Evolutionary conservation across 64 coral and sea anemone species (phyloP).

Genomic region (Dendronephthya gigantea): DNA sequence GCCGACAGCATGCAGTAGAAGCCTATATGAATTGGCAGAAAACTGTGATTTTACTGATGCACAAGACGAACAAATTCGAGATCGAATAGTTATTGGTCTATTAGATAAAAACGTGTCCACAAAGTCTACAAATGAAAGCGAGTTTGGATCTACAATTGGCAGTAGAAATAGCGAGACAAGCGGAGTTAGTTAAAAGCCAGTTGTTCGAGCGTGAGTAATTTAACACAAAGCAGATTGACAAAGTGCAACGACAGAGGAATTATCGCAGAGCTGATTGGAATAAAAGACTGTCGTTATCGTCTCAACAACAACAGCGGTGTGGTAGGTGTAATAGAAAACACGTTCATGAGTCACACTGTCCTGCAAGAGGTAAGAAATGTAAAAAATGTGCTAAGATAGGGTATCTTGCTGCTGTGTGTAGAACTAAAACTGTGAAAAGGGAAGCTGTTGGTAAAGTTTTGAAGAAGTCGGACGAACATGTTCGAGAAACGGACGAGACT

Average conservation of each 20-base stretch:
- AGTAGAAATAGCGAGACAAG: neutral
- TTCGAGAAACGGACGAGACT: neutral
- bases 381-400: neutral
- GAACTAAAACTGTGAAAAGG: neutral
- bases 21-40: constrained; percentile 11
- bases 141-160: neutral
- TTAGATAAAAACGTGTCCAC: constrained; percentile 17
- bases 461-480: neutral
- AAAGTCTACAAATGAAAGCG: constrained; percentile 13
- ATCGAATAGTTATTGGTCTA: constrained; percentile 22
- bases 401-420: neutral
- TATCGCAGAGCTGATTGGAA: neutral
- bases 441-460: neutral
- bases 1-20: neutral
- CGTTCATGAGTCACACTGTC: neutral
- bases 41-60: constrained; percentile 23
- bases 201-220: neutral
- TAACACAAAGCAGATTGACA: neutral
- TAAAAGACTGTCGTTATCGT: neutral
- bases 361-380: neutral
- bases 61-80: constrained; percentile 20
- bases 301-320: neutral
- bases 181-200: neutral
- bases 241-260: neutral
- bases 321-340: neutral